These are phyloP conservation scores for Adelphocoris suturalis DNA, from an alignment of 2,888 invertebrate species.

Conservation along the genomic window DNA sequence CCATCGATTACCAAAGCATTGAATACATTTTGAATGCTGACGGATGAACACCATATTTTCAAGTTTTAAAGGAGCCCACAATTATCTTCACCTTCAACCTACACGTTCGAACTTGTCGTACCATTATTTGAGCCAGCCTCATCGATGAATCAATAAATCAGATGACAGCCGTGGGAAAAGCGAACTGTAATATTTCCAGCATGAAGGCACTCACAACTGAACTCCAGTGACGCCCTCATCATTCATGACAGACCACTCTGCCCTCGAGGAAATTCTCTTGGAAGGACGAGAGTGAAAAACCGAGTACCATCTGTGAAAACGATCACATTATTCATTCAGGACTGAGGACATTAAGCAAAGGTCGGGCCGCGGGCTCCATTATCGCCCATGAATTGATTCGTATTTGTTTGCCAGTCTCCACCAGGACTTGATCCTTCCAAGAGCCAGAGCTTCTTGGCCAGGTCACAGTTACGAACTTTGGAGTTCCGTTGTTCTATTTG, in stretches of 20 bases:
- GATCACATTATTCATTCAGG: conserved; percentile 65
- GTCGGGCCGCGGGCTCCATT: conserved; percentile 45
- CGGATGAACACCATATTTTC: too few relatives aligned
- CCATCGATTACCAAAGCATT: too few relatives aligned
- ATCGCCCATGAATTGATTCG: conserved; percentile 63
- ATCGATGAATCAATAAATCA: background rate
- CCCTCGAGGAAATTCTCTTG: background rate
- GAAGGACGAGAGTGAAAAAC: conserved; percentile 54
- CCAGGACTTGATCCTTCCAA: conserved; percentile 36
- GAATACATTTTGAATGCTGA: too few relatives aligned
- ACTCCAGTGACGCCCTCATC: background rate
- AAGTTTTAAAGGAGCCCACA: too few relatives aligned
- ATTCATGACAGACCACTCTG: background rate
- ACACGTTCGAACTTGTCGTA: too few relatives aligned
- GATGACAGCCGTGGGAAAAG: background rate
- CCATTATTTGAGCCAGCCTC: background rate
- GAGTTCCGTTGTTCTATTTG: too few relatives aligned
- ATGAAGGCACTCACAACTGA: background rate
- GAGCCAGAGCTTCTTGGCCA: conserved; percentile 7
- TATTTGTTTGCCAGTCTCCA: conserved; percentile 17
- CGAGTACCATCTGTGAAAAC: conserved; percentile 56
- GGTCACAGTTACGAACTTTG: background rate
- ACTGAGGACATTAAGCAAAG: conserved; percentile 62
- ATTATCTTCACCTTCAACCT: too few relatives aligned
- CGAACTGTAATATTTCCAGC: background rate